phyloP scores from a whole-genome alignment of 2,888 invertebrate genomes.

The Phasia obesa region DNA sequence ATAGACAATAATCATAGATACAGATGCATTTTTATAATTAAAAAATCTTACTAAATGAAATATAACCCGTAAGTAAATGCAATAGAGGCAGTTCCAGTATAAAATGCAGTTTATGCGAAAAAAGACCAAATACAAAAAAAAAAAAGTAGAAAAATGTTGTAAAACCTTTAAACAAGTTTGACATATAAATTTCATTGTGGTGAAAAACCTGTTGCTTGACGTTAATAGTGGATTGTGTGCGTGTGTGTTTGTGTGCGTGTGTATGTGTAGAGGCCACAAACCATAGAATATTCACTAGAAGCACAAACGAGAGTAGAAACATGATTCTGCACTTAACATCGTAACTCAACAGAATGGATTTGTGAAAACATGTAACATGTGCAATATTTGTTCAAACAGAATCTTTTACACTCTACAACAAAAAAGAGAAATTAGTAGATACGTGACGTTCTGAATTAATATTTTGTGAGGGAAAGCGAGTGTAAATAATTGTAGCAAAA shows the following conservation, averaged over 20 bases:
- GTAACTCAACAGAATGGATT: constrained; percentile 4
- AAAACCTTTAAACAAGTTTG: constrained; percentile 69
- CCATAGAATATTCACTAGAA: constrained; percentile 44
- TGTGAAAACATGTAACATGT: constrained; percentile 29
- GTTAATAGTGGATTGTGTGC: constrained; percentile 40
- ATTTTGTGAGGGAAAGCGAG: not conserved
- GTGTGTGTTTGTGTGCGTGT: constrained; percentile 29
- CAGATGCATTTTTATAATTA: constrained; percentile 29
- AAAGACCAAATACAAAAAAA: constrained; percentile 38
- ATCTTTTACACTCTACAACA: constrained; percentile 2
- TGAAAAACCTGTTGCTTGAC: constrained; percentile 68
- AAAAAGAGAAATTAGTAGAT: not conserved
- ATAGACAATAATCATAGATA: constrained; percentile 30
- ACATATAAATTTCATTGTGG: constrained; percentile 66
- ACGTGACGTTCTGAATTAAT: not conserved
- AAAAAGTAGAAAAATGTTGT: constrained; percentile 61
- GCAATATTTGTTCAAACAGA: not conserved
- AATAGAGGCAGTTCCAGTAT: constrained; percentile 17
- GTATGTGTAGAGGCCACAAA: constrained; percentile 24
- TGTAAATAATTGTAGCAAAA: no score
- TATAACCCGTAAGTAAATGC: constrained; percentile 47
- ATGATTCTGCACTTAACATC: constrained; percentile 40
- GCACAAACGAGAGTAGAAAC: constrained; percentile 32
- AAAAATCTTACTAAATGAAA: constrained; percentile 49
- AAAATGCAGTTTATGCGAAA: constrained; percentile 50